Evolutionary conservation across 2,113 vertebrate genomes (phyloP).

Genomic region (Megaleporinus macrocephalus): DNA sequence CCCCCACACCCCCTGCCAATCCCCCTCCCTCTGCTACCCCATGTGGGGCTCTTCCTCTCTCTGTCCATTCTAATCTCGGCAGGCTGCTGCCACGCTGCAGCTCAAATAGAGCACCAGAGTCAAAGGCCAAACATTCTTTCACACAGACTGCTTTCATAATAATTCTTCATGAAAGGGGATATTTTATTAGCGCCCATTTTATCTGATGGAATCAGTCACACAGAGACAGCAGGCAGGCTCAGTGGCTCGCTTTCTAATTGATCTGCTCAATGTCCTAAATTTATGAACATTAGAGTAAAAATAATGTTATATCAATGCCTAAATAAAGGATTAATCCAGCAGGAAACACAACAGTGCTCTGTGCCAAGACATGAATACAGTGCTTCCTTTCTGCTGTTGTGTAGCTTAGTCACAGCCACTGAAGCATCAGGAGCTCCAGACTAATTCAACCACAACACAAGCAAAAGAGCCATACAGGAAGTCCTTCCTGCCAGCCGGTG

Average conservation of each 20-base stretch:
- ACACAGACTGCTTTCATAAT: conserved; percentile 28
- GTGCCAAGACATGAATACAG: neutral
- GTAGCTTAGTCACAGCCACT: neutral
- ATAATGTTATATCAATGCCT: neutral
- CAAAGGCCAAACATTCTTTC: conserved; percentile 37
- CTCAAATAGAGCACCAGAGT: conserved; percentile 31
- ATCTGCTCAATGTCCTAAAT: neutral
- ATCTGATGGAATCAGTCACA: conserved; percentile 4
- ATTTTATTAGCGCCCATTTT: neutral
- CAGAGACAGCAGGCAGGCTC: neutral
- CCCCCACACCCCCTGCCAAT: conserved; percentile 9
- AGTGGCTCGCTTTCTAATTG: conserved; percentile 19
- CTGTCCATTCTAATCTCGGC: conserved; percentile 49
- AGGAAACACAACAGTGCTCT: neutral
- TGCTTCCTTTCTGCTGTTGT: neutral
- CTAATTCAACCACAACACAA: neutral
- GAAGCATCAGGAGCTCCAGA: neutral
- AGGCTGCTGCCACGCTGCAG: conserved; percentile 28
- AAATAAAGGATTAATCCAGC: neutral
- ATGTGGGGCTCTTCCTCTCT: conserved; percentile 40
- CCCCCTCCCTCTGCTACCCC: conserved; percentile 27
- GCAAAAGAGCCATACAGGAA: too few relatives aligned
- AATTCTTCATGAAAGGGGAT: neutral
- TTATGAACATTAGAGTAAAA: neutral
- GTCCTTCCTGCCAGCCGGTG: neutral